Conservation (phyloP, 2,113 vertebrate species). For the Verasper variegatus region DNA sequence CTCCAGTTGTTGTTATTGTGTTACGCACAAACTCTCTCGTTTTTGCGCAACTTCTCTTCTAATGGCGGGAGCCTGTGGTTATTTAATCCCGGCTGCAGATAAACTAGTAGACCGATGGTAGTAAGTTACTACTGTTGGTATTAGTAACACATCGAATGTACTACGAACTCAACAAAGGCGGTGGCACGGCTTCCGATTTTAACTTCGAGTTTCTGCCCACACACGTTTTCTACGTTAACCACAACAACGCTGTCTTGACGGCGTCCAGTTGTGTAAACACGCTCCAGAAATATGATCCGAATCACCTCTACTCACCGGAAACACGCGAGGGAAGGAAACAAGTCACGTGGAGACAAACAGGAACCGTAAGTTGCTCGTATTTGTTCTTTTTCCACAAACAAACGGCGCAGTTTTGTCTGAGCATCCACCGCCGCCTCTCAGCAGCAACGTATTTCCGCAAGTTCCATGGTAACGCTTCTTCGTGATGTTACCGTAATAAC, state of each 20-base stretch:
- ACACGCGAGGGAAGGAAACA: neutral
- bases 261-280: neutral
- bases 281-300: neutral
- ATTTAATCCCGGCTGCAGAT: neutral
- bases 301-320: conserved; percentile 29
- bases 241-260: neutral
- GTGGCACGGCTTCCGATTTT: neutral
- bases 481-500: conserved; percentile 52
- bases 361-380: neutral
- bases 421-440: conserved; percentile 15
- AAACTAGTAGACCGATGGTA: conserved; percentile 6
- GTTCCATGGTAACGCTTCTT: conserved; percentile 72
- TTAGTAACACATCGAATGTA: neutral
- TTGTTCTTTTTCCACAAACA: neutral
- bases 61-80: neutral
- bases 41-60: conserved; percentile 4
- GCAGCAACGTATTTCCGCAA: conserved; percentile 66
- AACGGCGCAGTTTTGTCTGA: neutral
- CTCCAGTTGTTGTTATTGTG: conserved; percentile 26
- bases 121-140: neutral
- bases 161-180: neutral
- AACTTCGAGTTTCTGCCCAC: conserved; percentile 25
- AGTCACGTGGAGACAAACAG: neutral
- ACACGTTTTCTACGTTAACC: conserved; percentile 20
- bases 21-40: neutral